These are phyloP conservation scores for Tiphia femorata DNA, from an alignment of 2,888 invertebrate genomes.

Conservation along the genomic window DNA sequence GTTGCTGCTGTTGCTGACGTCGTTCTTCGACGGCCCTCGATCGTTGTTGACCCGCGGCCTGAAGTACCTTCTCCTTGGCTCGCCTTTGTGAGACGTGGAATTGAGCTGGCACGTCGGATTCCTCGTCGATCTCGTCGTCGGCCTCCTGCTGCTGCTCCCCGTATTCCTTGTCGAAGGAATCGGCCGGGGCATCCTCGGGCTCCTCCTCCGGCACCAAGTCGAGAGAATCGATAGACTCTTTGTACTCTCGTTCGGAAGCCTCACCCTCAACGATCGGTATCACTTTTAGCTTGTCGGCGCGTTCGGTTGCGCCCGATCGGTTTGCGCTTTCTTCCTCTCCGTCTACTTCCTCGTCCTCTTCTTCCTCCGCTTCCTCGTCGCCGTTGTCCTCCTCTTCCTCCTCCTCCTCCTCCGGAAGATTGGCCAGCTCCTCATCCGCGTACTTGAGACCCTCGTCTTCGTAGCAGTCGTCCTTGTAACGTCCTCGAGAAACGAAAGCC, in stretches of 20 bases:
- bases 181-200: constrained; percentile 30
- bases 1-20: no score
- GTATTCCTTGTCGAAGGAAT: constrained; percentile 44
- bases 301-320: no score
- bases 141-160: constrained; percentile 53
- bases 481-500: no score
- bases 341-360: constrained; percentile 21
- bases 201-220: constrained; percentile 35
- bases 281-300: no score
- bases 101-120: constrained; percentile 39
- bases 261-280: no score
- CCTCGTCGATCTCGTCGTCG: constrained; percentile 55
- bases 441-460: constrained; percentile 37
- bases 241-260: no score
- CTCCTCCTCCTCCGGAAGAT: constrained; percentile 30
- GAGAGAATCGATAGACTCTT: no score
- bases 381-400: no score
- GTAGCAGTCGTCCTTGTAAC: constrained; percentile 34
- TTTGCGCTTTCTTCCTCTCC: no score
- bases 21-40: constrained; percentile 24
- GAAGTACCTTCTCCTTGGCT: constrained; percentile 15
- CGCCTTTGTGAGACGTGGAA: constrained; percentile 14
- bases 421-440: constrained; percentile 29
- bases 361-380: no score
- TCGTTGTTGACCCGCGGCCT: constrained; percentile 22